A percentile compares a stretch with the other conserved stretches of the same genome.
Evolutionary conservation across 2,113 vertebrate species (phyloP).

Genomic region (Cochlearius cochlearius): DNA sequence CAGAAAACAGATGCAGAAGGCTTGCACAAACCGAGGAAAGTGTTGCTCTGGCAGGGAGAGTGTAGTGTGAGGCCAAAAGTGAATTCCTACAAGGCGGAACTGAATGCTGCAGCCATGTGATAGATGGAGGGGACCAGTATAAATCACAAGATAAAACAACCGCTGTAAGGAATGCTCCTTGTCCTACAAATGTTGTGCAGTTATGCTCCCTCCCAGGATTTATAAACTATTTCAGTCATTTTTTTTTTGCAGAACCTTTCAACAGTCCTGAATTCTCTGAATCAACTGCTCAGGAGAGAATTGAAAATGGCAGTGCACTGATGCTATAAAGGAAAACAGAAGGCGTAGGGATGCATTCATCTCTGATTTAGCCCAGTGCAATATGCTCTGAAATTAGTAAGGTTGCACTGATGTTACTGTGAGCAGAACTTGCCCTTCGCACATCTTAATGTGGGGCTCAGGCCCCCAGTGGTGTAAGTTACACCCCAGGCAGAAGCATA

Average conservation of each 20-base stretch:
- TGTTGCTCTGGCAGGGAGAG: background rate
- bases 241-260: slow-evolving; percentile 28
- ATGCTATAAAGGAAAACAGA: background rate
- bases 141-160: slow-evolving; percentile 57
- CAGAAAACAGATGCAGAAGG: background rate
- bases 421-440: background rate
- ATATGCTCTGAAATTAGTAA: background rate
- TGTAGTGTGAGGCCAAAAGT: background rate
- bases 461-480: background rate
- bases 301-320: background rate
- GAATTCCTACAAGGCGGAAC: slow-evolving; percentile 23
- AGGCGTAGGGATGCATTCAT: background rate
- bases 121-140: slow-evolving; percentile 5
- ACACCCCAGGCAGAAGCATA: background rate
- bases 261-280: slow-evolving; percentile 9
- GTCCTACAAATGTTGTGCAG: slow-evolving; percentile 22
- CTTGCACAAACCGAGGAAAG: background rate
- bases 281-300: background rate
- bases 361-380: background rate
- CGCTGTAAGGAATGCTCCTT: background rate
- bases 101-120: background rate
- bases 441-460: background rate
- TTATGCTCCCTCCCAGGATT: slow-evolving; percentile 39
- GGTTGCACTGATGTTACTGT: background rate
- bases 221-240: slow-evolving; percentile 47